Percentiles rank a stretch among this genome's conserved stretches.
Conservation (phyloP, 2,888 invertebrate genomes). For the Papilio elwesi region DNA sequence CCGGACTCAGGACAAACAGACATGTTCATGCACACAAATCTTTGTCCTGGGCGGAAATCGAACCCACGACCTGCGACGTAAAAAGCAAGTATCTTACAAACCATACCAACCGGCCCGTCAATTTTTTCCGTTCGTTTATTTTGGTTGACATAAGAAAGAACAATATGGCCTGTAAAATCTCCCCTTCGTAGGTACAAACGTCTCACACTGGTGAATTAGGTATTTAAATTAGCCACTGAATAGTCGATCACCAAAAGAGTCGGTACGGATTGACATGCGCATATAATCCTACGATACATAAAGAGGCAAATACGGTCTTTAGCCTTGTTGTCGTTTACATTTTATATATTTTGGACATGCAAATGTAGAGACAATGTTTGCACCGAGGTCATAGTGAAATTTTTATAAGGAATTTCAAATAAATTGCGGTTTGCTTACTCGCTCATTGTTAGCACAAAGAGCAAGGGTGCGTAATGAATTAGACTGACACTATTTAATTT, state of each 20-base stretch:
- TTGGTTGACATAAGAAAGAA: too few species aligned
- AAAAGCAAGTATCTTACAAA: too few species aligned
- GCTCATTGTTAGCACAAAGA: slow-evolving; percentile 9
- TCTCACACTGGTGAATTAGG: neutral
- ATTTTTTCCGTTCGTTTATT: too few species aligned
- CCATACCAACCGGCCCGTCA: too few species aligned
- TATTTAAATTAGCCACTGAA: slow-evolving; percentile 11
- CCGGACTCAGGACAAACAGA: too few species aligned
- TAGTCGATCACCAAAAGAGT: slow-evolving; percentile 4
- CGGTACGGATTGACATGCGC: neutral
- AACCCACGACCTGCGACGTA: too few species aligned
- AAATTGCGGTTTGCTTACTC: slow-evolving; percentile 6
- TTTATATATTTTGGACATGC: slow-evolving; percentile 7
- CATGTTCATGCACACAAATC: too few species aligned
- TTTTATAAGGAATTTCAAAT: slow-evolving; percentile 7
- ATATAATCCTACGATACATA: slow-evolving; percentile 8
- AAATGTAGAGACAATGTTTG: neutral
- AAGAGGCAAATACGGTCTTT: neutral
- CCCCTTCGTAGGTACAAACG: neutral
- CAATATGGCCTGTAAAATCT: neutral
- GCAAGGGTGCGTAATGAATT: slow-evolving; percentile 2
- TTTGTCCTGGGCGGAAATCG: too few species aligned
- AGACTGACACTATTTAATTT: neutral
- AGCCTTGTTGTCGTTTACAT: slow-evolving; percentile 7
- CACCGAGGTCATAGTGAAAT: slow-evolving; percentile 13